phyloP scores from a whole-genome alignment of 64 coral and sea anemone genomes.

The Montipora capricornis region DNA sequence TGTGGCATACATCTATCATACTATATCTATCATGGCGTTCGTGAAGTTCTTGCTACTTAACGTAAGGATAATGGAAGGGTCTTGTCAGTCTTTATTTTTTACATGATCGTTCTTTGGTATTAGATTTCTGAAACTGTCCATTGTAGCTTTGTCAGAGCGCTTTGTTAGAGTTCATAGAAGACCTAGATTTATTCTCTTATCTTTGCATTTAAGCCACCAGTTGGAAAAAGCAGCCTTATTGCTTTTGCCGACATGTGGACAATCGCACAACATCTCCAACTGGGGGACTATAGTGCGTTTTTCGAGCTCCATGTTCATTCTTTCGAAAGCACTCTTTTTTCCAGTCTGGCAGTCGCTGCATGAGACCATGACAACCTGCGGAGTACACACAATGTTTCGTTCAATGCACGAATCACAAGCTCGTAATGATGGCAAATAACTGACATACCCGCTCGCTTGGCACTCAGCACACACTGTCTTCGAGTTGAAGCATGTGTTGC shows the following conservation, averaged over 20 bases:
- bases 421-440: conserved; percentile 28
- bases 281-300: conserved; percentile 34
- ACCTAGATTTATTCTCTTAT: conserved; percentile 34
- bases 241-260: conserved; percentile 79
- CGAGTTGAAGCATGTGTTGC: conserved; percentile 12
- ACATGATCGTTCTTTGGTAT: conserved; percentile 70
- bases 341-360: conserved; percentile 50
- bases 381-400: background rate
- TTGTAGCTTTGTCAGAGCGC: conserved; percentile 49
- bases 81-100: conserved; percentile 77
- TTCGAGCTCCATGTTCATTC: conserved; percentile 31
- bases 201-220: conserved; percentile 73
- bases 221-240: conserved; percentile 79
- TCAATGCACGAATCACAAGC: conserved; percentile 32
- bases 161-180: conserved; percentile 62
- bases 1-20: conserved; percentile 8
- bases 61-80: conserved; percentile 47
- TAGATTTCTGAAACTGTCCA: conserved; percentile 55
- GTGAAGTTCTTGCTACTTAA: conserved; percentile 39
- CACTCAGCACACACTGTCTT: background rate
- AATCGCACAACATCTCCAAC: conserved; percentile 51
- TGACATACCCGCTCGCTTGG: background rate
- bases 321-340: conserved; percentile 40
- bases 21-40: background rate
- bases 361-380: conserved; percentile 21